Conservation (phyloP, 2,888 invertebrate genomes). For the Pyrgus malvae region DNA sequence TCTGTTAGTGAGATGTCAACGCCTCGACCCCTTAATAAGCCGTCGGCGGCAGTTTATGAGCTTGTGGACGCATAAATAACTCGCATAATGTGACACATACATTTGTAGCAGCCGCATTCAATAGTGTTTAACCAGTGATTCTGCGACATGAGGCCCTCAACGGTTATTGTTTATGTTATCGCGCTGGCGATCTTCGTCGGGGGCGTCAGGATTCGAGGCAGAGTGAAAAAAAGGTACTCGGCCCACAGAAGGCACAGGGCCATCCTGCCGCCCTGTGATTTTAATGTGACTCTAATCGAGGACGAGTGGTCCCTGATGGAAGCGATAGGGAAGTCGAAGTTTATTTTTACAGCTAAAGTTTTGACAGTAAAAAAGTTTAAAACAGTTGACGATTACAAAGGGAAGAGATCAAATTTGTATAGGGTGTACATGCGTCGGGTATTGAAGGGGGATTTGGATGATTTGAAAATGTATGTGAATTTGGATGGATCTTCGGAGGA, state of each 20-base stretch:
- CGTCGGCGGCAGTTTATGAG: conserved; percentile 59
- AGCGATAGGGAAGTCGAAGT: conserved; percentile 75
- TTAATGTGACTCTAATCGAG: conserved; percentile 76
- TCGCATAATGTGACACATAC: conserved; percentile 76
- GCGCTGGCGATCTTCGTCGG: conserved; percentile 64
- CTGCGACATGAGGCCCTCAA: conserved; percentile 65
- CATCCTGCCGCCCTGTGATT: conserved; percentile 68
- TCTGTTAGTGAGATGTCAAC: conserved; percentile 72
- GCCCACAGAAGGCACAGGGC: conserved; percentile 67
- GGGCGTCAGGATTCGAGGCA: conserved; percentile 72
- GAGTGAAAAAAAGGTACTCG: conserved; percentile 72
- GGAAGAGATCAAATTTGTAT: conserved; percentile 69
- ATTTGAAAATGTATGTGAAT: conserved; percentile 59
- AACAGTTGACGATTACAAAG: conserved; percentile 48
- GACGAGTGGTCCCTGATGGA: conserved; percentile 77
- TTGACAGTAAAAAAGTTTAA: conserved; percentile 68
- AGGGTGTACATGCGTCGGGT: conserved; percentile 71
- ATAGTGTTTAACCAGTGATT: conserved; percentile 61
- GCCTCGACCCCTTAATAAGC: conserved; percentile 64
- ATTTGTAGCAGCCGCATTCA: conserved; percentile 61
- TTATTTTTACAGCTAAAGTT: conserved; percentile 78
- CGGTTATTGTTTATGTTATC: conserved; percentile 73
- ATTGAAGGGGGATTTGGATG: conserved; percentile 70
- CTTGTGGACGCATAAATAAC: conserved; percentile 66
- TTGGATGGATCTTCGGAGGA: conserved; percentile 56